Evolutionary conservation across 2,113 vertebrate genomes (phyloP).

Genomic region (human (Homo sapiens)): DNA sequence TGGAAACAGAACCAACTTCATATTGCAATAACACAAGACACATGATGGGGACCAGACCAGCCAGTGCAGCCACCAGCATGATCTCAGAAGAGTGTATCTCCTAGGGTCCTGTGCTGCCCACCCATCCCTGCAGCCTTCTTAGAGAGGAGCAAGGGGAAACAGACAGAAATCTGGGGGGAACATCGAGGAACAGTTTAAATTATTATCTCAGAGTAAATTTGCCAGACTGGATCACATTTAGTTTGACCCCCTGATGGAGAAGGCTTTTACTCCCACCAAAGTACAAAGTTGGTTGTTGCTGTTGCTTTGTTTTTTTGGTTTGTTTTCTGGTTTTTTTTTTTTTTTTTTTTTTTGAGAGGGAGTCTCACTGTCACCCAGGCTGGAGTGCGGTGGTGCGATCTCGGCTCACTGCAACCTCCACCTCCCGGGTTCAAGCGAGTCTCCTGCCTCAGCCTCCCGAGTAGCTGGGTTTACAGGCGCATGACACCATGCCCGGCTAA

Average conservation of each 20-base stretch:
- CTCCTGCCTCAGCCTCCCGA: no score
- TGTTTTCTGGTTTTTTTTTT: no score
- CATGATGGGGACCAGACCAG: neutral
- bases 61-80: neutral
- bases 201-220: conserved; percentile 2
- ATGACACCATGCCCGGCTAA: no score
- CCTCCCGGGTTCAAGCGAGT: no score
- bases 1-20: neutral
- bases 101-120: neutral
- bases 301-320: no score
- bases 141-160: neutral
- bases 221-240: neutral
- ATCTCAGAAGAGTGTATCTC: neutral
- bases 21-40: neutral
- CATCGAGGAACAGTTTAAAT: neutral
- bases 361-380: no score
- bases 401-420: no score
- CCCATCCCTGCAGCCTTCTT: neutral
- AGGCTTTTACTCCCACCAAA: no score
- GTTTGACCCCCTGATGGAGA: neutral
- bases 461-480: no score
- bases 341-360: no score
- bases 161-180: neutral
- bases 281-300: no score
- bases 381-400: no score